A percentile compares a stretch with the other conserved stretches of the same genome.
These are phyloP conservation scores for Cryptocephalus moraei DNA, from an alignment of 2,888 invertebrate species.

Conservation along the genomic window DNA sequence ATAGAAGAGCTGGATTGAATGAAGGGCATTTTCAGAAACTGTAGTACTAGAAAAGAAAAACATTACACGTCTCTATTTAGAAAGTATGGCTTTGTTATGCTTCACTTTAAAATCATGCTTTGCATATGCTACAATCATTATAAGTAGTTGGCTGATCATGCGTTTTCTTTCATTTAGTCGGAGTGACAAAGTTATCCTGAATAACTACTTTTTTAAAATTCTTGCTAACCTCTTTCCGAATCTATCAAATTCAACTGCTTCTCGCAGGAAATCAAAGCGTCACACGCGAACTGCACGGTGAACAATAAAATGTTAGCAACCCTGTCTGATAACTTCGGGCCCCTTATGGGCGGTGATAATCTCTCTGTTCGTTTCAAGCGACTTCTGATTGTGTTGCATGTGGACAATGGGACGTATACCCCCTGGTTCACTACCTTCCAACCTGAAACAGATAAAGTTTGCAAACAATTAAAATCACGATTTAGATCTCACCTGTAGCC, in stretches of 20 bases:
- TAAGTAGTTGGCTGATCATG: no score
- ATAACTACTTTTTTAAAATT: no score
- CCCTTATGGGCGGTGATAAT: constrained; percentile 22
- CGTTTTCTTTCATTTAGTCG: no score
- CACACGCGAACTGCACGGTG: constrained; percentile 37
- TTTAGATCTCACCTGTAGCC: constrained; percentile 43
- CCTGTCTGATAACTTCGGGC: constrained; percentile 28
- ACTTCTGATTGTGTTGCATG: constrained; percentile 4
- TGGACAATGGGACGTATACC: no score
- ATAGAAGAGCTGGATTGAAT: no score
- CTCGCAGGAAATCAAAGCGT: constrained; percentile 50
- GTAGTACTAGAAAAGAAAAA: no score
- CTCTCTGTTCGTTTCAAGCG: constrained; percentile 16
- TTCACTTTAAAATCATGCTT: no score
- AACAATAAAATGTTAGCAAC: constrained; percentile 27
- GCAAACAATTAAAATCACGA: neutral
- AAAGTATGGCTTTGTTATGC: no score
- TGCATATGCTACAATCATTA: no score
- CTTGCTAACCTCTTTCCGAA: constrained; percentile 46
- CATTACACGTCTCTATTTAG: no score
- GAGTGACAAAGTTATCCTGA: no score
- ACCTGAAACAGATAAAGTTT: constrained; percentile 12
- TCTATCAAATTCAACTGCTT: constrained; percentile 56
- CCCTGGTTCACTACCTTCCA: constrained; percentile 19
- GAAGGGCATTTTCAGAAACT: no score